phyloP scores from a whole-genome alignment of 2,113 vertebrate species.

The Cinclus mexicanus region DNA sequence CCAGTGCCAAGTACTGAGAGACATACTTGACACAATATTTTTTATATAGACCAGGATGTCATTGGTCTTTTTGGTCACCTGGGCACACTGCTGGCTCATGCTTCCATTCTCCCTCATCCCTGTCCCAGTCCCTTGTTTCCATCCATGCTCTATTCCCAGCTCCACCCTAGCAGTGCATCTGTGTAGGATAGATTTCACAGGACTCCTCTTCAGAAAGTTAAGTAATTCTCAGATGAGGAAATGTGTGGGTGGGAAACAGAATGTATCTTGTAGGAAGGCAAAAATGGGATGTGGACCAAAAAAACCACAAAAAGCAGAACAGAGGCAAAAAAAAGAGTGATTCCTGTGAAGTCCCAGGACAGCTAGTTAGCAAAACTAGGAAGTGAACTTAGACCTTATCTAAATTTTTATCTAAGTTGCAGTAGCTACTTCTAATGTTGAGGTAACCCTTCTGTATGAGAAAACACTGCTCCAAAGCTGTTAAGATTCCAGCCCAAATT shows the following conservation, averaged over 20 bases:
- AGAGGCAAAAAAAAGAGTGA: background rate
- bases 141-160: slow-evolving; percentile 32
- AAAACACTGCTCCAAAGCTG: background rate
- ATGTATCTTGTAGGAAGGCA: slow-evolving; percentile 17
- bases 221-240: slow-evolving; percentile 45
- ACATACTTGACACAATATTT: background rate
- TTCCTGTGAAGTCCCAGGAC: background rate
- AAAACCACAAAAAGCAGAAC: background rate
- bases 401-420: background rate
- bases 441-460: background rate
- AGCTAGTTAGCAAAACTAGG: background rate
- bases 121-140: background rate
- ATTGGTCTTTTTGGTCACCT: background rate
- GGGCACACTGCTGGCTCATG: background rate
- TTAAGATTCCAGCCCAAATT: background rate
- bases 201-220: slow-evolving; percentile 54
- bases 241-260: background rate
- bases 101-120: background rate
- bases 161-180: slow-evolving; percentile 13
- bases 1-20: background rate
- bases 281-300: slow-evolving; percentile 22
- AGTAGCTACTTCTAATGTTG: background rate
- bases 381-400: background rate
- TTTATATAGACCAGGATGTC: background rate
- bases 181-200: slow-evolving; percentile 43